A percentile compares a stretch with the other conserved stretches of the same genome.
These are phyloP conservation scores for Pangasianodon gigas DNA, from an alignment of 2,113 vertebrate species.

Conservation along the genomic window DNA sequence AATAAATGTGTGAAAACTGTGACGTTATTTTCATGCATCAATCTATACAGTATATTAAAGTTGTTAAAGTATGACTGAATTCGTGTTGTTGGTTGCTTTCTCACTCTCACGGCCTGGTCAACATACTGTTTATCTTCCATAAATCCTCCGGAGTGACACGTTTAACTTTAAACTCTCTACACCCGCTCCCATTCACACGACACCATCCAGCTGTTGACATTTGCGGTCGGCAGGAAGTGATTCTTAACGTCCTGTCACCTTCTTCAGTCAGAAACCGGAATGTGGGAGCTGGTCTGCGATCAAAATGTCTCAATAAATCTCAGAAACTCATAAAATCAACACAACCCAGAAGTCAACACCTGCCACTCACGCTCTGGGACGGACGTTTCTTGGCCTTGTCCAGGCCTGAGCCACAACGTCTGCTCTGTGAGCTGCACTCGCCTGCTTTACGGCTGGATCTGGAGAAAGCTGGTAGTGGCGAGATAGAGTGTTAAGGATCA, in stretches of 20 bases:
- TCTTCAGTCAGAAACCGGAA: not conserved
- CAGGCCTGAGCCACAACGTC: not conserved
- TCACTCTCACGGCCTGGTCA: not conserved
- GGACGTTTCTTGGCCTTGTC: not conserved
- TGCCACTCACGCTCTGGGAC: not conserved
- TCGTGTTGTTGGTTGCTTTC: not conserved
- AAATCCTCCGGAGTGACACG: slow-evolving; percentile 18
- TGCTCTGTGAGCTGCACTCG: not conserved
- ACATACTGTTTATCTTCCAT: slow-evolving; percentile 18
- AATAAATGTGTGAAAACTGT: not conserved
- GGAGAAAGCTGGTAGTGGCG: not conserved
- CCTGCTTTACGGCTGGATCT: not conserved
- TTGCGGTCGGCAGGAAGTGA: not conserved
- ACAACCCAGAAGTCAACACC: not conserved
- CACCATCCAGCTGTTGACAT: not conserved
- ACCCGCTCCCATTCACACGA: not conserved
- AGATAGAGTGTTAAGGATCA: slow-evolving; percentile 54
- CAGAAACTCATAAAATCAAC: not conserved
- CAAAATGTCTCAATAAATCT: not conserved
- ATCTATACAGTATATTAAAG: not conserved
- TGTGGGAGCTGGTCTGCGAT: slow-evolving; percentile 5
- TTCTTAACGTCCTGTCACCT: not conserved
- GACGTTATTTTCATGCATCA: not conserved
- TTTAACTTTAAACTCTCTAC: slow-evolving; percentile 1
- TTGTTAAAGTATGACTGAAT: not conserved